These are phyloP conservation scores for Scytalopus superciliaris DNA, from an alignment of 2,113 vertebrate genomes.

Conservation along the genomic window DNA sequence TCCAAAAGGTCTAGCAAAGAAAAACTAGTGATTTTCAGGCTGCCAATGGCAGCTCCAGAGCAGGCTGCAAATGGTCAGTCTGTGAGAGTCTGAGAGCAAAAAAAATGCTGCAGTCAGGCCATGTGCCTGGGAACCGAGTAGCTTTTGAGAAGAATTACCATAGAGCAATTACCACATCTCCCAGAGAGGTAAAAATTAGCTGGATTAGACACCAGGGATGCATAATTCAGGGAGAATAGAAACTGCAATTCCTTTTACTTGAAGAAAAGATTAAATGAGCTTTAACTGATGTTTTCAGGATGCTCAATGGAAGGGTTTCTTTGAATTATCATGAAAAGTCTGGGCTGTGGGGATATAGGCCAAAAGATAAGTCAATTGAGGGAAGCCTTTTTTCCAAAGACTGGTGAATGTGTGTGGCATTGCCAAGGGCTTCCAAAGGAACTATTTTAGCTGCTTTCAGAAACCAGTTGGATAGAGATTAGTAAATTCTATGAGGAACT, in stretches of 20 bases:
- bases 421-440: neutral
- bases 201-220: neutral
- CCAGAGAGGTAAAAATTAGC: neutral
- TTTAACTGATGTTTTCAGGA: neutral
- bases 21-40: neutral
- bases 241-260: neutral
- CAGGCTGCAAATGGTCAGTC: neutral
- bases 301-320: neutral
- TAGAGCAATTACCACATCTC: neutral
- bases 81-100: neutral
- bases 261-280: neutral
- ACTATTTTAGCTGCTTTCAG: neutral
- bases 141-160: neutral
- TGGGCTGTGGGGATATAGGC: neutral
- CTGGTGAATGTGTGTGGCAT: neutral
- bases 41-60: neutral
- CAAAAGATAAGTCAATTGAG: neutral
- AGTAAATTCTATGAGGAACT: neutral
- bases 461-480: neutral
- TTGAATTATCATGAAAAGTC: neutral
- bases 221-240: neutral
- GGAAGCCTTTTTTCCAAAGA: neutral
- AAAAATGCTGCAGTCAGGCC: neutral
- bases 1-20: neutral
- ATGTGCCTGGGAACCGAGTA: neutral